These are phyloP conservation scores for Cheirogaleus medius DNA, from an alignment of 2,113 vertebrate genomes.

Conservation along the genomic window DNA sequence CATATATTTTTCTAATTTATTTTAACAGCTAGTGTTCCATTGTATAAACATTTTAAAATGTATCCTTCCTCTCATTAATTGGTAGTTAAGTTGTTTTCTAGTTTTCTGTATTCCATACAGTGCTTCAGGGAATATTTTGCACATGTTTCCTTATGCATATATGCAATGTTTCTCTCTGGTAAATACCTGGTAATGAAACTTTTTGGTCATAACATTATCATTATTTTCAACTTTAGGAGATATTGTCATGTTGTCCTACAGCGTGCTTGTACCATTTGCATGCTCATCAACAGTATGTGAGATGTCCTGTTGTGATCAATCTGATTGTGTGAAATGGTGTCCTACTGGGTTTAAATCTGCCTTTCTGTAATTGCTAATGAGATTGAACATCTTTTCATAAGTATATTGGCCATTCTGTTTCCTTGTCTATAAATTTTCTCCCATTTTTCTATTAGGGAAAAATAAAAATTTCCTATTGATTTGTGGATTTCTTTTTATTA, in stretches of 20 bases:
- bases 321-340: neutral
- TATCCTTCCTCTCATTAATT: neutral
- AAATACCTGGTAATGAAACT: neutral
- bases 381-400: neutral
- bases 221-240: neutral
- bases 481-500: neutral
- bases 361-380: neutral
- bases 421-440: neutral
- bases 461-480: neutral
- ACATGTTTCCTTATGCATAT: neutral
- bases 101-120: neutral
- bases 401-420: neutral
- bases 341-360: neutral
- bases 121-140: neutral
- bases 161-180: neutral
- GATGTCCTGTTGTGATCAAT: neutral
- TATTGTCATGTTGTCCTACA: neutral
- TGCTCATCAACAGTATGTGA: neutral
- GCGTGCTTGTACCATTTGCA: neutral
- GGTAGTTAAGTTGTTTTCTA: neutral
- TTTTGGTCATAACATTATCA: neutral
- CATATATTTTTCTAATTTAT: constrained; percentile 7
- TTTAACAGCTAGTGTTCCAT: neutral
- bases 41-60: neutral
- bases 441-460: neutral